Evolutionary conservation across 1,140 invertebrate species (phyloP).

Genomic region (Gryon sp.): DNA sequence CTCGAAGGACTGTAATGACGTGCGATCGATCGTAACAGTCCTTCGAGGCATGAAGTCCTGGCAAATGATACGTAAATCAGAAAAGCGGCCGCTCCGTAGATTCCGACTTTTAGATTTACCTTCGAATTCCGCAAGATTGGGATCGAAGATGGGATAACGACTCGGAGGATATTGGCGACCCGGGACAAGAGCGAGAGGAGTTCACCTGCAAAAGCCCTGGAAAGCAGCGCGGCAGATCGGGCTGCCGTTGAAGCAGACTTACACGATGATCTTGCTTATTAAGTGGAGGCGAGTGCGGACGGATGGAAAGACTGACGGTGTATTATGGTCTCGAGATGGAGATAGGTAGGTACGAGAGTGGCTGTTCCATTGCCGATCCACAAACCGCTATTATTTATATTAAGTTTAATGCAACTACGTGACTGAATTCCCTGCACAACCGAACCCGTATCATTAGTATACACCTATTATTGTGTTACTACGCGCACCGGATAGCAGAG

Average conservation of each 20-base stretch:
- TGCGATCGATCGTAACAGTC: constrained; percentile 30
- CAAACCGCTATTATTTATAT: constrained; percentile 81
- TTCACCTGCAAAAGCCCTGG: too few relatives aligned
- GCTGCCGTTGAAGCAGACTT: constrained; percentile 75
- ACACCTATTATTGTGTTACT: constrained; percentile 79
- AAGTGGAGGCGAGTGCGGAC: constrained; percentile 77
- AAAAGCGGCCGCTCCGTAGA: constrained; percentile 44
- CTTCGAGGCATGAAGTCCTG: constrained; percentile 14
- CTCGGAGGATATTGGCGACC: constrained; percentile 54
- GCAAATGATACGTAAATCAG: constrained; percentile 59
- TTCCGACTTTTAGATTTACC: constrained; percentile 56
- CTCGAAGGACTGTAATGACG: too few relatives aligned
- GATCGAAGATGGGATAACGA: constrained; percentile 63
- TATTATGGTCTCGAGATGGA: constrained; percentile 78
- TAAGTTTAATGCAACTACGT: constrained; percentile 81
- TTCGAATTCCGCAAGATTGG: constrained; percentile 50
- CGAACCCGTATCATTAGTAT: constrained; percentile 79
- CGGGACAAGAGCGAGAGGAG: constrained; percentile 44
- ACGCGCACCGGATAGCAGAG: constrained; percentile 38
- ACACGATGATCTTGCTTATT: constrained; percentile 78
- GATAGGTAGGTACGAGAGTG: constrained; percentile 77
- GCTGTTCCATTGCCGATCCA: constrained; percentile 75
- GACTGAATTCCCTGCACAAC: constrained; percentile 75
- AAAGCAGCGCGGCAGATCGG: constrained; percentile 28
- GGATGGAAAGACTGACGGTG: constrained; percentile 66